A percentile compares a stretch with the other conserved stretches of the same genome.
Evolutionary conservation across 2,113 vertebrate genomes (phyloP).

Genomic region (Myotis davidii): DNA sequence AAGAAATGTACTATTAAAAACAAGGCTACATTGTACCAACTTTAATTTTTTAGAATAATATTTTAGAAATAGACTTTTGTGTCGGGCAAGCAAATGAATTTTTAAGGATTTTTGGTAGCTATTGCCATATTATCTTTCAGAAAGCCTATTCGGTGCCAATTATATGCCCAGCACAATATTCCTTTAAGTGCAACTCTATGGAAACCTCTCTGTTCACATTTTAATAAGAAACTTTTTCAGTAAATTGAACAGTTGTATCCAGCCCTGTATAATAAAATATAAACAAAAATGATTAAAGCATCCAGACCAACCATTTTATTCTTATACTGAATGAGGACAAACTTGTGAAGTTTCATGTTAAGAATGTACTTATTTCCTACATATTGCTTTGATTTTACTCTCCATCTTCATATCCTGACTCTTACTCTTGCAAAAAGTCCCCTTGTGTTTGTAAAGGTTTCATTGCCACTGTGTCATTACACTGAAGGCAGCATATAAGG

Average conservation of each 20-base stretch:
- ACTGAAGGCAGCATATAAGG: not conserved
- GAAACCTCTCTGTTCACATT: not conserved
- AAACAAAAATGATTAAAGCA: not conserved
- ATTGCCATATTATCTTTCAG: not conserved
- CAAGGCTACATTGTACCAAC: not conserved
- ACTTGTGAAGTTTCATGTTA: not conserved
- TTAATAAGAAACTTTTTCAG: not conserved
- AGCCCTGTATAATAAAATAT: not conserved
- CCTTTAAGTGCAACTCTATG: not conserved
- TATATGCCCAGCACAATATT: not conserved
- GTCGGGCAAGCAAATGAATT: not conserved
- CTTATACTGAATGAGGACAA: not conserved
- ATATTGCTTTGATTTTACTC: not conserved
- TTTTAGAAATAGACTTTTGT: not conserved
- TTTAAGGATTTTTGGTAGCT: constrained; percentile 3
- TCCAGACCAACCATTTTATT: not conserved
- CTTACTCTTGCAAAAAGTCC: not conserved
- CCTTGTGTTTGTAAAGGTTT: not conserved
- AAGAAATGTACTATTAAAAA: not conserved
- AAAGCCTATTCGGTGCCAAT: not conserved
- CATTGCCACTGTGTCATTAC: not conserved
- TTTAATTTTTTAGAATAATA: not conserved
- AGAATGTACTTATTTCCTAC: not conserved
- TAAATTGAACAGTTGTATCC: constrained; percentile 5
- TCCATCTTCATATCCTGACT: not conserved